These are phyloP conservation scores for Chalcis sispes DNA, from an alignment of 2,888 invertebrate genomes.

Conservation along the genomic window DNA sequence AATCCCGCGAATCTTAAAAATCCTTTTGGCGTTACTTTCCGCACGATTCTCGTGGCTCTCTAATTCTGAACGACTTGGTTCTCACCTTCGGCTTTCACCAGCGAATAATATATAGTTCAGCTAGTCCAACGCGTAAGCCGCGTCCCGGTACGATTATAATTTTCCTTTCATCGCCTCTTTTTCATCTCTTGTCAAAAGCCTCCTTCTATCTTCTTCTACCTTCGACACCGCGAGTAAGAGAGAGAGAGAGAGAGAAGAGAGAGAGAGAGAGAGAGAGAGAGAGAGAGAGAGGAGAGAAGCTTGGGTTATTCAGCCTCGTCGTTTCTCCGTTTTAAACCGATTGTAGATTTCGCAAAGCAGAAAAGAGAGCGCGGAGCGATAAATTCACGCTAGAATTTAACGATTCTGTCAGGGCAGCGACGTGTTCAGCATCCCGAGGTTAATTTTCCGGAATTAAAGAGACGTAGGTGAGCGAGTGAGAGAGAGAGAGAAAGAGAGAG, in stretches of 20 bases:
- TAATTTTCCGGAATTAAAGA: constrained; percentile 49
- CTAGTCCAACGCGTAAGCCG: constrained; percentile 2
- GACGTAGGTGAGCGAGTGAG: constrained; percentile 32
- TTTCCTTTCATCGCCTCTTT: constrained; percentile 35
- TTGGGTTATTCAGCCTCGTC: neutral
- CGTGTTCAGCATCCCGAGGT: constrained; percentile 58
- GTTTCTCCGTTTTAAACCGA: constrained; percentile 9
- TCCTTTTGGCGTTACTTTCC: neutral
- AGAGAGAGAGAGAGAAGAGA: too few species aligned
- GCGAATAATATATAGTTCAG: too few species aligned
- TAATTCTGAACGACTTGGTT: too few species aligned
- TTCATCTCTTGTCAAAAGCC: constrained; percentile 5
- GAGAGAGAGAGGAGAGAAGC: too few species aligned
- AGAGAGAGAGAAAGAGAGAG: constrained; percentile 30
- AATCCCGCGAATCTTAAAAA: too few species aligned
- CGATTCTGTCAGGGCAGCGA: constrained; percentile 53
- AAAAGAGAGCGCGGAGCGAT: constrained; percentile 46
- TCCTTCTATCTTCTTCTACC: constrained; percentile 42
- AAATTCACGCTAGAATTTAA: constrained; percentile 54
- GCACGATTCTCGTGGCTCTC: neutral
- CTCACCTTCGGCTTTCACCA: too few species aligned
- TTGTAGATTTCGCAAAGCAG: constrained; percentile 6
- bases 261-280: too few species aligned
- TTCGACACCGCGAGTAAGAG: neutral
- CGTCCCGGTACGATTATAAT: constrained; percentile 41